Evolutionary conservation across 1,140 invertebrate species (phyloP).

Genomic region (Mactra quadrangularis): DNA sequence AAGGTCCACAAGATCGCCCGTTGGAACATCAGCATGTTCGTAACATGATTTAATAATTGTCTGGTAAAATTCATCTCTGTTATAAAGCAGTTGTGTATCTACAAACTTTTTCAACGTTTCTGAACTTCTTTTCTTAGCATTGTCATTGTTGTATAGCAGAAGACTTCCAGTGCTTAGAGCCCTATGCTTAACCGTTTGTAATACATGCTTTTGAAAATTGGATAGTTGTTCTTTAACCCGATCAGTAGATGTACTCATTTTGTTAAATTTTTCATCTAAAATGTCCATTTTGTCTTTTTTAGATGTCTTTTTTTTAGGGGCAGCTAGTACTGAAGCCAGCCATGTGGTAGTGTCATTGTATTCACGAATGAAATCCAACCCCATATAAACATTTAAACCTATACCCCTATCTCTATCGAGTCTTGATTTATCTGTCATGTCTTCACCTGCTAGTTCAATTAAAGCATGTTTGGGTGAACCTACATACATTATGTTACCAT

Average conservation of each 20-base stretch:
- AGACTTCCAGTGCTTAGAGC: not conserved
- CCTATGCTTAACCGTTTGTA: not conserved
- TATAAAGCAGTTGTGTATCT: too few species aligned
- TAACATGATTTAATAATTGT: not conserved
- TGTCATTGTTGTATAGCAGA: not conserved
- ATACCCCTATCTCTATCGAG: not conserved
- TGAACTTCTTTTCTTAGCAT: not conserved
- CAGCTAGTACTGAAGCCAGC: not conserved
- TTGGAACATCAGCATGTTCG: not conserved
- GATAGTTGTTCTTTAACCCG: not conserved
- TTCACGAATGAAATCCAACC: not conserved
- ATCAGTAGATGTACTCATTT: not conserved
- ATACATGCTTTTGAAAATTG: not conserved
- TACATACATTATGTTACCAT: constrained; percentile 4
- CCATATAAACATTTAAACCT: not conserved
- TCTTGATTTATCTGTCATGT: too few species aligned
- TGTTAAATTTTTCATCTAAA: not conserved
- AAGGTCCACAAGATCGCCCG: not conserved
- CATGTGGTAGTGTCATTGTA: not conserved
- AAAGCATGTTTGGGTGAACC: constrained; percentile 1
- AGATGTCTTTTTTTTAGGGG: not conserved
- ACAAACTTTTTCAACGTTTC: not conserved
- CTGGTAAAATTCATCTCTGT: not conserved
- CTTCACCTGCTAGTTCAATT: not conserved
- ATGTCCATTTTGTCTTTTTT: not conserved